Evolutionary conservation across 2,113 vertebrate species (phyloP), one percentile per base, ranked within the genome.

Genomic region (Morone chrysops): DNA sequence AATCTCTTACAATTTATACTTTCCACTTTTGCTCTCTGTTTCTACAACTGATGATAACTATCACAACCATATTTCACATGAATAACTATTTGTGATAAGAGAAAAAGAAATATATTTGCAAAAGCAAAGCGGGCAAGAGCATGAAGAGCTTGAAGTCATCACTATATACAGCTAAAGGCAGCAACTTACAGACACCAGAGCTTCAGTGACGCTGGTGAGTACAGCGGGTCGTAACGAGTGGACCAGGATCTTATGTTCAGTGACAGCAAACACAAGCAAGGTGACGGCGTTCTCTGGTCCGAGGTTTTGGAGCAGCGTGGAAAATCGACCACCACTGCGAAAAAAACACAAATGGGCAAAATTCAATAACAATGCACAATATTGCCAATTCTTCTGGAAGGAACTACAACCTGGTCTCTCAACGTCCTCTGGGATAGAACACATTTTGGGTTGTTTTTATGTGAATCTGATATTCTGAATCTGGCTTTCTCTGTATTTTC

Each of bases 241-340:
- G 78, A 99, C 96, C 81, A 99, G 96, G 90, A 99, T 99, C 94
- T 99, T 99, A 77, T 99, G 97, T 74, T 99, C 98, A 0, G 98
- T 99, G 76, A 99, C 97, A 2, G 97, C 98, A 85, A 99, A 97
- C 41, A 99, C 97, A 78, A 99, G 93, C 43, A 99, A 91, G 53
- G 96, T 98, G 84, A 97, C 93, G 1, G 98, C 97, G 25, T 99
- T 99, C 93, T 98, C 97, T 57, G 98, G 97, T 22, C 98, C 98
- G 9, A 99, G 94, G 92, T 98, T 99, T 92, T 98, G 96, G 41
- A 99, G 97, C 91, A 99, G 95, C 40, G 96, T 97, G 87, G 97
- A 98, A 92, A 99, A 98, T 38, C 97, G 97, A 45, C 98, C 98
- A 3, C 98, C 98, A 17, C 98, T 99, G 90, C 59, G 43, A 25